Percentiles rank a stretch among this genome's conserved stretches.
Conservation (phyloP, 2,113 vertebrate species). For the Tachysurus fulvidraco region DNA sequence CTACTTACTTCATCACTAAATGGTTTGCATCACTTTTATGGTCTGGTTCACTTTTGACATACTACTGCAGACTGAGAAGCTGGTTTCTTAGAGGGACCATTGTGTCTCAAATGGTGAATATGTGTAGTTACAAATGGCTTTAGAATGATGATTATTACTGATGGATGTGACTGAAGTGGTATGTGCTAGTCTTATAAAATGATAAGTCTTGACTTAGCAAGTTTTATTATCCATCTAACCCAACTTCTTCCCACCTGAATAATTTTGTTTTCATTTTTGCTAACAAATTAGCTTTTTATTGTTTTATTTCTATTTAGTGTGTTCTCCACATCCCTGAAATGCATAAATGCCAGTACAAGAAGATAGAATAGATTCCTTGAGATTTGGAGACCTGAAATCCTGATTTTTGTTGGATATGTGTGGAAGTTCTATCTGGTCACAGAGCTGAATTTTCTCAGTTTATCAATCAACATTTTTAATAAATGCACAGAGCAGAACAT, state of each 20-base stretch:
- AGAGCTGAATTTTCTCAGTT: background rate
- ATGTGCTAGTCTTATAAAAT: too few species aligned
- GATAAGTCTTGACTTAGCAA: background rate
- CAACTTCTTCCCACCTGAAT: background rate
- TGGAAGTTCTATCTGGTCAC: background rate
- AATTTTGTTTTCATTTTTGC: background rate
- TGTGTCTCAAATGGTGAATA: background rate
- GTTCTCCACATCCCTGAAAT: background rate
- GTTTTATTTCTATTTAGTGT: background rate
- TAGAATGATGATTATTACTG: background rate
- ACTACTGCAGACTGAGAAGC: background rate
- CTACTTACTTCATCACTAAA: too few species aligned
- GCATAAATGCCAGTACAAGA: background rate
- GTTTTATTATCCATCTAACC: background rate
- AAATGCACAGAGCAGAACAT: background rate
- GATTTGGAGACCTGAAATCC: background rate
- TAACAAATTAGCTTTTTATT: background rate
- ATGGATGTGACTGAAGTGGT: constrained; percentile 3
- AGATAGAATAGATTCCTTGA: background rate
- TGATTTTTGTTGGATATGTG: background rate
- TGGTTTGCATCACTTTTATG: background rate
- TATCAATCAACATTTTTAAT: background rate
- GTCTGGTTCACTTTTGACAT: background rate
- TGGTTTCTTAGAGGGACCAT: background rate
- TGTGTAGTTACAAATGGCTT: background rate